Base-by-base conservation (phyloP, 2,797 vertebrate species). In the Manis pentadactyla region DNA sequence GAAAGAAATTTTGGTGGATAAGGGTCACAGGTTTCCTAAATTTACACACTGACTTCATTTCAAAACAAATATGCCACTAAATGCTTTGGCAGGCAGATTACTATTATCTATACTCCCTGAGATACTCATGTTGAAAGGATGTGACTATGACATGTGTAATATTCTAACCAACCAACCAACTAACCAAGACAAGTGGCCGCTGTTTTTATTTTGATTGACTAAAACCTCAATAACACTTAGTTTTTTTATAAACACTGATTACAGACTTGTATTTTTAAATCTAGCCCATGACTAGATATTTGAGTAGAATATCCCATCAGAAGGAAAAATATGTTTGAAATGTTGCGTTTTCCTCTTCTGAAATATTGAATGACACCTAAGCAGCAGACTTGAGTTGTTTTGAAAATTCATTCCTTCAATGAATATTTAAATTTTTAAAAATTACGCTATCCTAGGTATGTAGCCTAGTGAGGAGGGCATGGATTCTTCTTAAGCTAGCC, bases 1-100 rank as follows among this genome's bases (percentile, higher is more conserved):
- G 31, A 49, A 74, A 90, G 92, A 77, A 51, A 23, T 19, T 34
- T 39, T 63, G 18, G 1, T 77, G 4, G 51, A n/a, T 71, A 61
- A 75, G 79, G 79, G 34, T 88, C 55, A 25, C 1, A 34, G 12
- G 23, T 90, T 95, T 97, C 46, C 64, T 83, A 84, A 93, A 64
- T 79, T 68, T 87, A 85, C 9, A 57, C n/a, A 57, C 51, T 39
- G 66, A 74, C 84, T 90, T 74, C 21, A 83, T 92, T 81, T 94
- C 55, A 94, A 89, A 94, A 82, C 86, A 86, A 68, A 59, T 69
- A 25, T 23, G 31, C 51, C 53, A 64, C 18, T 93, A 78, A 93
- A 55, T 90, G 14, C 49, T 42, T 78, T 89, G 34, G 34, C 14
- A 27, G 34, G 34, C 14, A 27, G 34, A 59, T 75, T 90, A 34